Evolutionary conservation across 2,113 vertebrate species (phyloP).

Genomic region (Stegostoma tigrinum): DNA sequence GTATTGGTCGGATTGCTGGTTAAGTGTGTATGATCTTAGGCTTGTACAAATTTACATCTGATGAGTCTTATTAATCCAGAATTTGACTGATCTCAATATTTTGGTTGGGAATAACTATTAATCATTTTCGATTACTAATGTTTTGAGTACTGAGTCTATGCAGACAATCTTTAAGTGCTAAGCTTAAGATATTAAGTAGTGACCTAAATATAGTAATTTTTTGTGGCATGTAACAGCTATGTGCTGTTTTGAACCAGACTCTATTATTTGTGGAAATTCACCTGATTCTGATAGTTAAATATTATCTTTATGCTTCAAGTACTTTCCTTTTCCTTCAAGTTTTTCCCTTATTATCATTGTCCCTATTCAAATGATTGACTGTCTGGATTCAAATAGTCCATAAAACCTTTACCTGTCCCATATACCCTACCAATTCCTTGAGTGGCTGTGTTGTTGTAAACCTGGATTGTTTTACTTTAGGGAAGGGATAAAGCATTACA

Average conservation of each 20-base stretch:
- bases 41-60: not conserved
- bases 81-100: not conserved
- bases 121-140: not conserved
- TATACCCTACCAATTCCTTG: not conserved
- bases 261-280: not conserved
- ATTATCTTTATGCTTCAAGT: not conserved
- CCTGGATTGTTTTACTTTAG: not conserved
- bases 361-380: not conserved
- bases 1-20: not conserved
- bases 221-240: not conserved
- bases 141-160: not conserved
- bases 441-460: not conserved
- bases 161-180: not conserved
- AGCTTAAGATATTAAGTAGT: not conserved
- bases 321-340: not conserved
- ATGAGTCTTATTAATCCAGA: not conserved
- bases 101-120: not conserved
- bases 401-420: not conserved
- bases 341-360: not conserved
- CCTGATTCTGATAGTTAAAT: not conserved
- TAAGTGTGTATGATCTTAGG: not conserved
- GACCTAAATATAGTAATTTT: not conserved
- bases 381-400: not conserved
- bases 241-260: not conserved
- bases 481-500: too few species aligned